These are phyloP conservation scores for Dolomedes plantarius DNA, from an alignment of 2,888 invertebrate species.

Conservation along the genomic window DNA sequence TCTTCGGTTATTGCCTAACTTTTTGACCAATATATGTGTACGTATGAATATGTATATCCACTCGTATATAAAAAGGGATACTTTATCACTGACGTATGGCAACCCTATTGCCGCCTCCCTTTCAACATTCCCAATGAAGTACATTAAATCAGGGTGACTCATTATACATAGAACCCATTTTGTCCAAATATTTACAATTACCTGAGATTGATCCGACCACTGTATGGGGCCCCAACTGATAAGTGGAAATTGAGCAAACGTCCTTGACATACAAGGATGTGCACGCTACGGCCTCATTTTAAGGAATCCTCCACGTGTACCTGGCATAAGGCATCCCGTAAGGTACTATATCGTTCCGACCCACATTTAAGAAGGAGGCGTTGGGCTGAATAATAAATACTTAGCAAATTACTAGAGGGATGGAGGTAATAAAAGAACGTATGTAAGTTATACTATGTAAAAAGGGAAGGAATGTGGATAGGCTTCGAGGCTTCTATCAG, in stretches of 20 bases:
- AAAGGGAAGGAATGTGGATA: neutral
- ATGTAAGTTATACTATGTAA: neutral
- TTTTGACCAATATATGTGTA: too few relatives aligned
- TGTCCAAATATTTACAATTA: conserved; percentile 6
- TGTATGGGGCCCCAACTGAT: neutral
- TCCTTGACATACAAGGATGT: neutral
- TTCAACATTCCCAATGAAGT: neutral
- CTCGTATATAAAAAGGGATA: too few relatives aligned
- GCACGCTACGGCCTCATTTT: neutral
- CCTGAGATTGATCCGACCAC: neutral
- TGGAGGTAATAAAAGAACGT: neutral
- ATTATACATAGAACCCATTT: neutral
- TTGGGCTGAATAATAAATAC: neutral
- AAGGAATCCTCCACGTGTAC: neutral
- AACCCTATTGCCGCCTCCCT: too few relatives aligned
- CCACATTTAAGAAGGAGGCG: neutral
- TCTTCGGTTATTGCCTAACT: too few relatives aligned
- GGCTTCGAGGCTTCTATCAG: too few relatives aligned
- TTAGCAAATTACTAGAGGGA: neutral
- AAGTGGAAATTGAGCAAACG: neutral
- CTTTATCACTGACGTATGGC: too few relatives aligned
- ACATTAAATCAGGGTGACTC: neutral
- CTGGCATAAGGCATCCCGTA: neutral
- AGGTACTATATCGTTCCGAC: neutral
- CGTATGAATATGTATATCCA: too few relatives aligned